Evolutionary conservation across 2,797 vertebrate genomes (phyloP).

Genomic region (Lagorchestes hirsutus): DNA sequence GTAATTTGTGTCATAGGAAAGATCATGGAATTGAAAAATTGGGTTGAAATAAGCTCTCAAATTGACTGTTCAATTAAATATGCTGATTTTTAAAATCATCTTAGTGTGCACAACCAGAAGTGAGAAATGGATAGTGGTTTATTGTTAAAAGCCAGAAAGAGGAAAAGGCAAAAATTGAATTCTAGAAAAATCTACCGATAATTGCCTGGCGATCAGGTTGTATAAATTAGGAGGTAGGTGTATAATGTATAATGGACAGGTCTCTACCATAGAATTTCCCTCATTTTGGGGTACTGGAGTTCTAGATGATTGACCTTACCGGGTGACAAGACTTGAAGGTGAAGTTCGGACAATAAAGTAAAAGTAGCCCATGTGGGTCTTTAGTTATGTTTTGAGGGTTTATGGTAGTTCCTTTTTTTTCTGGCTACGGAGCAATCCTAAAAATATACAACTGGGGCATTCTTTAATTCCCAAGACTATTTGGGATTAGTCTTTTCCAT

Average conservation of each 20-base stretch:
- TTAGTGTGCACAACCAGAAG: not conserved
- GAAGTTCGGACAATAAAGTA: not conserved
- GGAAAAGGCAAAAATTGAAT: constrained; percentile 18
- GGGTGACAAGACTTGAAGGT: not conserved
- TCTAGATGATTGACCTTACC: not conserved
- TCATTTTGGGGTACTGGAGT: not conserved
- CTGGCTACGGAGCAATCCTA: not conserved
- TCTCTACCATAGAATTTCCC: not conserved
- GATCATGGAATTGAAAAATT: not conserved
- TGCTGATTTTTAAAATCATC: constrained; percentile 2
- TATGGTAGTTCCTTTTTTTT: not conserved
- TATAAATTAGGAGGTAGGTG: not conserved
- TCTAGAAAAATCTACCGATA: constrained; percentile 27
- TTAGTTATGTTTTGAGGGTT: not conserved
- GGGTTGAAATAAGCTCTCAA: constrained; percentile 52
- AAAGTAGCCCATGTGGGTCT: not conserved
- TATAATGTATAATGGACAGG: not conserved
- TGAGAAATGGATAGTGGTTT: constrained; percentile 19
- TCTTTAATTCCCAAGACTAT: constrained; percentile 11
- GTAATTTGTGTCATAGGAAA: constrained; percentile 81
- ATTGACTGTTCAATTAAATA: constrained; percentile 31
- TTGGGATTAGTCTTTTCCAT: not conserved
- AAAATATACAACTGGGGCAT: not conserved
- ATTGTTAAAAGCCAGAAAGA: constrained; percentile 21
- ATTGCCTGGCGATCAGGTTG: not conserved